These are phyloP conservation scores for Eleginops maclovinus DNA, from an alignment of 2,113 vertebrate species.

Conservation along the genomic window DNA sequence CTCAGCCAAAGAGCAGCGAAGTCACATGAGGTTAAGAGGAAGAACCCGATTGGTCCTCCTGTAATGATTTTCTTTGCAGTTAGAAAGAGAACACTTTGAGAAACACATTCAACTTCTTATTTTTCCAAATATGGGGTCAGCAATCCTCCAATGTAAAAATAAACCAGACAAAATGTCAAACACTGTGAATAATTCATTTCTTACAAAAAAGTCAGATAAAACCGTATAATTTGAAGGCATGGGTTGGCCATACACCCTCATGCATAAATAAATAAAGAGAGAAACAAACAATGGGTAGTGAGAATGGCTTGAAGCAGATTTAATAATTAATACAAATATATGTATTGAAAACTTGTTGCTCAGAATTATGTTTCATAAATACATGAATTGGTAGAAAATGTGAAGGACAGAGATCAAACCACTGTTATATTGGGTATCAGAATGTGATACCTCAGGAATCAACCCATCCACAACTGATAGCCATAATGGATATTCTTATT, in stretches of 20 bases:
- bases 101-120: neutral
- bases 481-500: too few relatives aligned
- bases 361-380: too few relatives aligned
- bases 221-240: neutral
- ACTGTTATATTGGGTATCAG: too few relatives aligned
- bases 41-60: neutral
- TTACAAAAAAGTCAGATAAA: neutral
- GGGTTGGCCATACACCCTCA: neutral
- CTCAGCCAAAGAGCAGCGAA: neutral
- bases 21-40: neutral
- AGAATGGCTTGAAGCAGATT: too few relatives aligned
- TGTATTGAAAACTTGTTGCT: too few relatives aligned
- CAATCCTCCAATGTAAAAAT: neutral
- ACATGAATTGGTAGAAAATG: too few relatives aligned
- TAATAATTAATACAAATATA: too few relatives aligned
- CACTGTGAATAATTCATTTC: neutral
- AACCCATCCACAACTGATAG: too few relatives aligned
- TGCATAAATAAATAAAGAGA: neutral
- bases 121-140: neutral
- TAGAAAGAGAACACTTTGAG: neutral
- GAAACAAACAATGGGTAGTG: neutral
- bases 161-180: neutral
- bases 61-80: neutral
- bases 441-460: too few relatives aligned
- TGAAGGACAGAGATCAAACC: too few relatives aligned